Conservation (phyloP, 2,113 vertebrate genomes). For the Heterocephalus glaber region DNA sequence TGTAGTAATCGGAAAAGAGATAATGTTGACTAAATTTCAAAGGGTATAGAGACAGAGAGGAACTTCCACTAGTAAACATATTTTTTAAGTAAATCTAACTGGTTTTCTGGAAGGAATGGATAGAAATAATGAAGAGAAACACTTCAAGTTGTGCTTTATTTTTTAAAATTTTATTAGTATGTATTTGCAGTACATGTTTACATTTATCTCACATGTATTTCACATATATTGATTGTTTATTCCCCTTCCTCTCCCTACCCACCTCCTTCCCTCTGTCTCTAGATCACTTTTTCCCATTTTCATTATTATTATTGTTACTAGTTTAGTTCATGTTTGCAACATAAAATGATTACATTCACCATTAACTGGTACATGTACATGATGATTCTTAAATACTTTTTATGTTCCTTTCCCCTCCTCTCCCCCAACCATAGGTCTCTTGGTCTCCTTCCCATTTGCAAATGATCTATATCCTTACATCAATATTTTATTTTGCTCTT, state of each 20-base stretch:
- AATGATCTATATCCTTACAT: background rate
- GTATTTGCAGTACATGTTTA: background rate
- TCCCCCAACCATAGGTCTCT: background rate
- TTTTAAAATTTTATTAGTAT: background rate
- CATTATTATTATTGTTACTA: background rate
- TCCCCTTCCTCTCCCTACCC: background rate
- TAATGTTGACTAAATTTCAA: background rate
- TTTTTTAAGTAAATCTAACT: conserved; percentile 6
- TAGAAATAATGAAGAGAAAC: conserved; percentile 13
- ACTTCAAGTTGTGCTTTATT: background rate
- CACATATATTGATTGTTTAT: background rate
- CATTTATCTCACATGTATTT: background rate
- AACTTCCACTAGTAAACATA: background rate
- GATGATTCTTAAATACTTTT: background rate
- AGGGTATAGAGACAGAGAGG: background rate
- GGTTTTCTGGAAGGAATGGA: background rate
- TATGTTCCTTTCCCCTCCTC: background rate
- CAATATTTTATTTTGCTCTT: background rate
- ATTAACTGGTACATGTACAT: background rate
- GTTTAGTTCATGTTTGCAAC: background rate
- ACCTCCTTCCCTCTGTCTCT: background rate
- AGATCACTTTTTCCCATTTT: background rate
- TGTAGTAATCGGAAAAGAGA: background rate
- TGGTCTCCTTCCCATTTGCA: background rate
- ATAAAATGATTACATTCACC: background rate